Evolutionary conservation across 2,888 invertebrate genomes (phyloP), one percentile per base, ranked within the genome.

Genomic region (Brenthis ino): DNA sequence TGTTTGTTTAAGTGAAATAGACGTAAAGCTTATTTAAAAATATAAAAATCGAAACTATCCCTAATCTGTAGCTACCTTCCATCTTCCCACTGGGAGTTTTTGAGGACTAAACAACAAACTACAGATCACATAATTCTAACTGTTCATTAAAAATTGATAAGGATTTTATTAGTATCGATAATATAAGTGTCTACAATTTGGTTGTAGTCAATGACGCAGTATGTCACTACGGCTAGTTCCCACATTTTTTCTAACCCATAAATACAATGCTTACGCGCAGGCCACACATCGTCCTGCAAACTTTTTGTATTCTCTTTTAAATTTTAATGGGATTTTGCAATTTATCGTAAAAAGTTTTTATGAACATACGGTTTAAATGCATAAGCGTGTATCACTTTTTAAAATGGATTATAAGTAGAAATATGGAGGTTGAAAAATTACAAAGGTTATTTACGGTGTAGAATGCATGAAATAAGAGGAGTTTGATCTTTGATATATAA

Each of bases 291-390:
- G 85, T 85, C 79, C 80, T 79, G 77, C 80, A 84, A 75, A 84
- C 64, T 88, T 89, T 91, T 91, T 90, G 84, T 83, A 72, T 81
- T 79, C 76, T 81, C 75, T 74, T 83, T 87, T 89, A 89, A 92
- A 75, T 74, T 83, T 87, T 89, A 89, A 92, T 90, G 85, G 87
- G 88, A 90, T 91, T 81, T 77, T 76, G 74, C 77, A 83, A 80
- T 85, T 83, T 85, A 87, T 88, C 84, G 75, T 79, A 76, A 79
- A 80, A 82, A 76, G 69, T 68, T 72, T 75, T 76, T 71, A 73
- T 65, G 72, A 72, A 68, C 70, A 72, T 53, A 63, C 37, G 20
- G 33, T 51, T 20, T 20, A 33, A 13, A 53, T 51, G 20, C 37
- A 16, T 16, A 20, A 20, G 37, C 37, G 13, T 63, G 20, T 51